Conservation (phyloP, 2,797 vertebrate genomes). For the Dromococcyx pavoninus region DNA sequence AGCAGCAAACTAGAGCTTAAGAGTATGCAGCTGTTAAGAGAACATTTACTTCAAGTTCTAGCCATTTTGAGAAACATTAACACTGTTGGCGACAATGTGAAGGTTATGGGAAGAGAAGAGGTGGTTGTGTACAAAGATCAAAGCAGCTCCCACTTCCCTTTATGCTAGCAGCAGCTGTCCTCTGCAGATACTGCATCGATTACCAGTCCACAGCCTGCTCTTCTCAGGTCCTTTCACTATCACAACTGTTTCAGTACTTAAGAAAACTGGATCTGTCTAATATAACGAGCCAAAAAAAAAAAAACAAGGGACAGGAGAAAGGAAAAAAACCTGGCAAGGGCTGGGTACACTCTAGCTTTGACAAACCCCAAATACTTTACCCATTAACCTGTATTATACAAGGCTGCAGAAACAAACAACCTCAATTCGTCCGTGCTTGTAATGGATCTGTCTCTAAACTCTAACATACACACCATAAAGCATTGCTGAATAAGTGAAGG, state of each 20-base stretch:
- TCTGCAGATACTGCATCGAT: not conserved
- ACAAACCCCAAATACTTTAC: not conserved
- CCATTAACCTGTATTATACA: accelerated
- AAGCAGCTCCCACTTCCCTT: not conserved
- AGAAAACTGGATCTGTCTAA: not conserved
- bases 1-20: not conserved
- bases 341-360: not conserved
- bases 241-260: not conserved
- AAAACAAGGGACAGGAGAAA: accelerated
- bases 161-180: not conserved
- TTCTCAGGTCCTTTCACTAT: not conserved
- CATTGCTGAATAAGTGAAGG: not conserved
- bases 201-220: not conserved
- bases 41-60: not conserved
- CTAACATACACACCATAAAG: not conserved
- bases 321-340: not conserved
- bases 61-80: not conserved
- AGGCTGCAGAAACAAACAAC: not conserved
- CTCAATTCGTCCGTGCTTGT: not conserved
- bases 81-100: accelerated
- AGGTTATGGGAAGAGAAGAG: not conserved
- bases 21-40: not conserved
- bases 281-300: not conserved
- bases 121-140: not conserved
- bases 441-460: not conserved